Conservation (phyloP, 2,113 vertebrate species). For the Paracanthobrama guichenoti region DNA sequence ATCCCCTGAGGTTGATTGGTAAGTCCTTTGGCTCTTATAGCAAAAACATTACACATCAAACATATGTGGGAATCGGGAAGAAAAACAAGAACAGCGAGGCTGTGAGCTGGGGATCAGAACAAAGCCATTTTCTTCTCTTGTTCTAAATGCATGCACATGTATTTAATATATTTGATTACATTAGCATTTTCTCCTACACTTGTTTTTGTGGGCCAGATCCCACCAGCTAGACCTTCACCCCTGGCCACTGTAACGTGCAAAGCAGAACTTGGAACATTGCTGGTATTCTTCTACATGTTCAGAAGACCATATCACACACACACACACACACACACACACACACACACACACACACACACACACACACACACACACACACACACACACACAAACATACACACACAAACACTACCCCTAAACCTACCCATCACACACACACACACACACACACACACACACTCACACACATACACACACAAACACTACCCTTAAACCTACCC, state of each 20-base stretch:
- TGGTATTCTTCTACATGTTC: not conserved
- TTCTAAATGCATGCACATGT: constrained; percentile 34
- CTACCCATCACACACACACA: too few species aligned
- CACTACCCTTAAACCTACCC: too few species aligned
- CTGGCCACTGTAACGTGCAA: not conserved
- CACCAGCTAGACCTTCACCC: constrained; percentile 9
- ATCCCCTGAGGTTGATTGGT: not conserved
- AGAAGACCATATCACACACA: not conserved
- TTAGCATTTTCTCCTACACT: constrained; percentile 39
- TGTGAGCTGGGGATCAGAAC: not conserved
- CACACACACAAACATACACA: not conserved
- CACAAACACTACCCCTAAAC: too few species aligned
- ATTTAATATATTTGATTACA: constrained; percentile 43
- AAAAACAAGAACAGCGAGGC: not conserved
- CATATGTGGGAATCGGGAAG: not conserved
- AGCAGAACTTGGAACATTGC: not conserved
- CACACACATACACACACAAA: too few species aligned
- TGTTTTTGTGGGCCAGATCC: constrained; percentile 26
- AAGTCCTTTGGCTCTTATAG: not conserved
- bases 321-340: not conserved
- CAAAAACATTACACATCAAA: not conserved
- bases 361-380: not conserved
- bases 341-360: not conserved
- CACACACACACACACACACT: too few species aligned
- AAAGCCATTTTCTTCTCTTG: constrained; percentile 25